Percentiles rank a stretch among this genome's conserved stretches.
Conservation (phyloP, 1,140 invertebrate species). For the Procambarus virginalis region DNA sequence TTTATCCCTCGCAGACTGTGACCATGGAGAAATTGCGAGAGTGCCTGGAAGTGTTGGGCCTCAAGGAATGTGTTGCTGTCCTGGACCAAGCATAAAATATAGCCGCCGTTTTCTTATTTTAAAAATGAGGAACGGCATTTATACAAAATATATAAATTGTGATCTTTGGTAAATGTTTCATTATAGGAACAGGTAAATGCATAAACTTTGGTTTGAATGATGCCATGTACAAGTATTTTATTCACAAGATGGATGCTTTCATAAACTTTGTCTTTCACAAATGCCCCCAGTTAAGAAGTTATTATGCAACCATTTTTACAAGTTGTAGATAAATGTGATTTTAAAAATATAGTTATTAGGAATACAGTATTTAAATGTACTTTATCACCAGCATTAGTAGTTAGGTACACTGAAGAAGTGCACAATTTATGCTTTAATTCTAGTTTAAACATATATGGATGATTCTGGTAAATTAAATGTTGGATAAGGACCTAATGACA, state of each 20-base stretch:
- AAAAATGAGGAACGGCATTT: background rate
- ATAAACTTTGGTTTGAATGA: background rate
- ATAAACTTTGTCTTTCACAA: background rate
- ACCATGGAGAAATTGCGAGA: slow-evolving; percentile 47
- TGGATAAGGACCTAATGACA: no score
- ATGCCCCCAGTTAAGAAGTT: no score
- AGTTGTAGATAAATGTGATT: no score
- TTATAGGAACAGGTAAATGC: background rate
- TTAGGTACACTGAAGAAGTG: no score
- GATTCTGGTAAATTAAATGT: no score
- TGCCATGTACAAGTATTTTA: slow-evolving; percentile 10
- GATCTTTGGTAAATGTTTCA: background rate
- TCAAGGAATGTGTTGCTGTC: slow-evolving; percentile 55
- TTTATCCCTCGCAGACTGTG: slow-evolving; percentile 29
- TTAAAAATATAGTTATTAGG: no score
- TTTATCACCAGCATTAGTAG: no score
- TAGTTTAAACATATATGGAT: no score
- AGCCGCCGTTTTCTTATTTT: background rate
- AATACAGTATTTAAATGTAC: no score
- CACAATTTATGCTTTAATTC: no score
- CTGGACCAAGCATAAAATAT: slow-evolving; percentile 28
- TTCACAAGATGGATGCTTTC: background rate
- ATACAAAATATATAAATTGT: background rate
- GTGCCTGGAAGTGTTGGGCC: slow-evolving; percentile 47
- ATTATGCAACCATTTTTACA: no score